A percentile compares a stretch with the other conserved stretches of the same genome.
Evolutionary conservation across 2,888 invertebrate genomes (phyloP).

Genomic region (Lasioglossum morio): DNA sequence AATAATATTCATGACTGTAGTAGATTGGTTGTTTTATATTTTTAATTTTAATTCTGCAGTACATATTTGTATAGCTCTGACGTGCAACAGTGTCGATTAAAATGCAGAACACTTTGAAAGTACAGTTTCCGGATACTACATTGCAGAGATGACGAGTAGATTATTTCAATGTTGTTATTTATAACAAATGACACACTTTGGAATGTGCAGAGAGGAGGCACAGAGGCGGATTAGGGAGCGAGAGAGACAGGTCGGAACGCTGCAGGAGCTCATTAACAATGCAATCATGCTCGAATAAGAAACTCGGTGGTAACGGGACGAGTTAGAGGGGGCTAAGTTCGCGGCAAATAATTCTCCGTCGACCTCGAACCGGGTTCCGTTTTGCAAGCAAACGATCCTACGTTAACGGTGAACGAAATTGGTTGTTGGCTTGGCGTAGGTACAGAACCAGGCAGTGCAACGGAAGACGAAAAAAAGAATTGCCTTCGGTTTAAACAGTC

Average conservation of each 20-base stretch:
- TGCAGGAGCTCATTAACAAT: constrained; percentile 7
- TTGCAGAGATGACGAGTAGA: not conserved
- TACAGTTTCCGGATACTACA: not conserved
- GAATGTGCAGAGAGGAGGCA: not conserved
- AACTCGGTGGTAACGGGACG: not conserved
- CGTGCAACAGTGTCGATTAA: not conserved
- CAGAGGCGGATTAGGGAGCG: not conserved
- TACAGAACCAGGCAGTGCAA: constrained; percentile 31
- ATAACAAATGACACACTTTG: not conserved
- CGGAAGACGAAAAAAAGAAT: constrained; percentile 59
- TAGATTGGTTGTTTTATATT: not conserved
- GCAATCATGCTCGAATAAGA: constrained; percentile 9
- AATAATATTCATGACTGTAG: not conserved
- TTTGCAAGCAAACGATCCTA: constrained; percentile 53
- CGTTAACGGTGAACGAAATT: constrained; percentile 63
- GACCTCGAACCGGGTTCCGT: constrained; percentile 29
- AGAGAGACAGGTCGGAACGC: not conserved
- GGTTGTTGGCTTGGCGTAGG: constrained; percentile 48
- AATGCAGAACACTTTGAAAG: not conserved
- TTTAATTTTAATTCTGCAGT: not conserved
- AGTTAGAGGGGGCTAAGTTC: constrained; percentile 7
- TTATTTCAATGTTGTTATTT: not conserved
- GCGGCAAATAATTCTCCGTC: constrained; percentile 41
- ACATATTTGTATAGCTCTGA: not conserved
- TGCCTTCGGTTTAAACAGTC: constrained; percentile 64